Evolutionary conservation across 2,888 invertebrate species (phyloP).

Genomic region (Andrena flavipes): DNA sequence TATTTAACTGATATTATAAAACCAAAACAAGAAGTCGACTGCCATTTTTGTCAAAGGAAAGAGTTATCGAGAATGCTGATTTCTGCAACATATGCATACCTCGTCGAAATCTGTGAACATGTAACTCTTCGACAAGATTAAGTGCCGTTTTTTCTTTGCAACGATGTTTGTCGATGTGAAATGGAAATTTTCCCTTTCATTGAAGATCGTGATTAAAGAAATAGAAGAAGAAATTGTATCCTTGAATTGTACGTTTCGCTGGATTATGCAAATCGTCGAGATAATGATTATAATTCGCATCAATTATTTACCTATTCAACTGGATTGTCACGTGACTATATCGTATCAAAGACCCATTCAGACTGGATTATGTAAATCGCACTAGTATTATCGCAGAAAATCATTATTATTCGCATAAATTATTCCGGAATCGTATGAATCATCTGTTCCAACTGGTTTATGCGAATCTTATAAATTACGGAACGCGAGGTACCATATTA

Average conservation of each 20-base stretch:
- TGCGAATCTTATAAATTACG: slow-evolving; percentile 15
- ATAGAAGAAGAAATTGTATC: neutral
- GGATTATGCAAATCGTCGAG: neutral
- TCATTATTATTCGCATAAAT: slow-evolving; percentile 8
- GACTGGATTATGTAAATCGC: slow-evolving; percentile 20
- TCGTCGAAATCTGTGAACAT: too few relatives aligned
- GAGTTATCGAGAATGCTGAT: too few relatives aligned
- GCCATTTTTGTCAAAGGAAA: too few relatives aligned
- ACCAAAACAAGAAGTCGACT: too few relatives aligned
- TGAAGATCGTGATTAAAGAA: neutral
- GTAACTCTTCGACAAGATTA: too few relatives aligned
- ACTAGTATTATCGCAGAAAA: slow-evolving; percentile 2
- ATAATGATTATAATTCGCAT: slow-evolving; percentile 1
- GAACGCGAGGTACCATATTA: neutral
- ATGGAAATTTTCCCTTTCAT: neutral
- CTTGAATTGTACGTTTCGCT: neutral
- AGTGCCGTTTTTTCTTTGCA: neutral
- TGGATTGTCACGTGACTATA: neutral
- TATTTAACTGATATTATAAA: too few relatives aligned
- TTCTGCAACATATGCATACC: too few relatives aligned
- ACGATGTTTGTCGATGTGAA: neutral
- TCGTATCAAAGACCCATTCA: neutral
- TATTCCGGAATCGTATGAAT: slow-evolving; percentile 10
- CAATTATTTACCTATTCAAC: neutral
- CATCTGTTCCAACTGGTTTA: slow-evolving; percentile 16